Conservation (phyloP, 30 jellyfish, hydroid and myxozoan species). For the Sanderia malayensis region DNA sequence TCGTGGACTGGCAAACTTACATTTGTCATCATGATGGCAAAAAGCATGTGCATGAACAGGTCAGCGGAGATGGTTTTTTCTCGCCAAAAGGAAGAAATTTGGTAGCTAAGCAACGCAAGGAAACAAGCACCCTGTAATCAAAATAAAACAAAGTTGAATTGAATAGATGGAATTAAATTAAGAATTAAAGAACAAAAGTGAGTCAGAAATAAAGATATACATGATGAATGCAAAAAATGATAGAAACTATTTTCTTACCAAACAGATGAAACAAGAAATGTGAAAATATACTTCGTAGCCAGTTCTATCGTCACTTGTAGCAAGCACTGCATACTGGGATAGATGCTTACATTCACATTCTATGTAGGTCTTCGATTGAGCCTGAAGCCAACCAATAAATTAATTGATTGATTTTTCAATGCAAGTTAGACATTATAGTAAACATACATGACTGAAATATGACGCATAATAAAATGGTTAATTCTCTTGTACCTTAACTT, state of each 20-base stretch:
- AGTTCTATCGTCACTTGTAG: conserved; percentile 87
- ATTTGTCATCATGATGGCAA: conserved; percentile 86
- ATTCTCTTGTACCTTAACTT: conserved; percentile 73
- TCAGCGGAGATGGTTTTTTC: conserved; percentile 79
- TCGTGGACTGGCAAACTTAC: too few relatives aligned
- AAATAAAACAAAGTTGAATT: background rate
- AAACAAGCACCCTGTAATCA: conserved; percentile 89
- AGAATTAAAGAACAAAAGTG: too few relatives aligned
- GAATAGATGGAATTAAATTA: too few relatives aligned
- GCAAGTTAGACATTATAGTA: too few relatives aligned
- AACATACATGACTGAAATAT: too few relatives aligned
- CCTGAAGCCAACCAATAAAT: conserved; percentile 8
- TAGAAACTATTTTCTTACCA: conserved; percentile 85
- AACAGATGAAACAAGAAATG: conserved; percentile 74
- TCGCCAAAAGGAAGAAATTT: conserved; percentile 59
- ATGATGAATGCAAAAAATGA: too few relatives aligned
- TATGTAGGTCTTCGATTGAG: conserved; percentile 64
- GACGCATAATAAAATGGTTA: too few relatives aligned
- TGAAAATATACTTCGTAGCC: conserved; percentile 90
- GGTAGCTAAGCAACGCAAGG: conserved; percentile 76
- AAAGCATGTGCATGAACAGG: conserved; percentile 83
- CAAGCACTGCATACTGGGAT: conserved; percentile 93
- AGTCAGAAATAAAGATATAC: background rate
- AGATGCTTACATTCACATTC: conserved; percentile 92
- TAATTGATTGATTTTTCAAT: background rate